Evolutionary conservation across 2,797 vertebrate genomes (phyloP).

Genomic region (Tokudaia muenninki): DNA sequence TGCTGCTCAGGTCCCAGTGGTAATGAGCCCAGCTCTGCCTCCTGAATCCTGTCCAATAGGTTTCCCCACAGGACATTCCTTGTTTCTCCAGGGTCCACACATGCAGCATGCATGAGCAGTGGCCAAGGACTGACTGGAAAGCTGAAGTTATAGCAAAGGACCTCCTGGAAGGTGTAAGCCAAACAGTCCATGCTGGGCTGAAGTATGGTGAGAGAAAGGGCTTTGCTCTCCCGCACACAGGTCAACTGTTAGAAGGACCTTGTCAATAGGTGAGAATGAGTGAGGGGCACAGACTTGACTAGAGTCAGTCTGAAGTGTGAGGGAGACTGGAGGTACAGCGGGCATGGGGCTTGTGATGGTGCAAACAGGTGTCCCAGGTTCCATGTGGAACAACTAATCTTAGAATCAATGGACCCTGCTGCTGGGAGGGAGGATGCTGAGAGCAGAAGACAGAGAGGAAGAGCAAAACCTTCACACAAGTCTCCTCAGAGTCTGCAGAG

Average conservation of each 20-base stretch:
- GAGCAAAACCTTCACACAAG: not conserved
- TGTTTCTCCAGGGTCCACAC: not conserved
- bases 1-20: slow-evolving; percentile 25
- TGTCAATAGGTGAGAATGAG: not conserved
- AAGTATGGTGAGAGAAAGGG: not conserved
- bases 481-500: not conserved
- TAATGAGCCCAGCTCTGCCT: slow-evolving; percentile 13
- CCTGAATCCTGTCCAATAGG: not conserved
- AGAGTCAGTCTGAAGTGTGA: not conserved
- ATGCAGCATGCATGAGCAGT: not conserved
- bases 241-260: not conserved
- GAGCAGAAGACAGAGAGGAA: not conserved
- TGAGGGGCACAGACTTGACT: not conserved
- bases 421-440: not conserved
- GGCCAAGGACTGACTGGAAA: not conserved
- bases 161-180: not conserved
- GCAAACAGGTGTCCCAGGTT: not conserved
- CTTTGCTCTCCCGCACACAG: not conserved
- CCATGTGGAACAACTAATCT: not conserved
- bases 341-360: not conserved
- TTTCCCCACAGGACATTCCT: not conserved
- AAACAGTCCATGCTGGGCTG: not conserved
- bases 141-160: not conserved
- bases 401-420: not conserved
- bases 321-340: not conserved